A percentile compares a stretch with the other conserved stretches of the same genome.
Conservation (phyloP, 2,797 vertebrate genomes). For the Mycteria americana region DNA sequence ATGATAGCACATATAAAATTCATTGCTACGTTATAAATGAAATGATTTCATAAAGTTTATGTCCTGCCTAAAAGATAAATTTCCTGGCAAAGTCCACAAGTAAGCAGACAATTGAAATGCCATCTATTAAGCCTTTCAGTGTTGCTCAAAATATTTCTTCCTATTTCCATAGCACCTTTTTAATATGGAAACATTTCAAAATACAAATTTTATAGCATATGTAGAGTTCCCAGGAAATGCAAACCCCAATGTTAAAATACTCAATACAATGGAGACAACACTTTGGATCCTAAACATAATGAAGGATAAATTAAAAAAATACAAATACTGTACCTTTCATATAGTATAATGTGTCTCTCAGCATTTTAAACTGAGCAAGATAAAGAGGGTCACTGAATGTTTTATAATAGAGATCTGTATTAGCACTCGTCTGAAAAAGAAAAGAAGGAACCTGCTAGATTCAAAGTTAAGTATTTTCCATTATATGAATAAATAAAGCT, state of each 20-base stretch:
- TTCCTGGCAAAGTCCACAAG: neutral
- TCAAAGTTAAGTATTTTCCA: neutral
- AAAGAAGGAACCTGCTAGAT: neutral
- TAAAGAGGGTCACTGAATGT: conserved; percentile 94
- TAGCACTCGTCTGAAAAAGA: conserved; percentile 77
- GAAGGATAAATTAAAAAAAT: neutral
- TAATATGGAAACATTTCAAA: neutral
- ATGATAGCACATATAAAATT: neutral
- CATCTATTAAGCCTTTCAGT: neutral
- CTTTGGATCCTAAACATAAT: neutral
- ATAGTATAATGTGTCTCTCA: conserved; percentile 92
- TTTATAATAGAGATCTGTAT: conserved; percentile 86
- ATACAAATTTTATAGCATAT: neutral
- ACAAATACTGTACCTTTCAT: conserved; percentile 83
- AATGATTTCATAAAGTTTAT: neutral
- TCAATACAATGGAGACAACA: neutral
- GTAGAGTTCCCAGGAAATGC: neutral
- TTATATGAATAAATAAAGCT: neutral
- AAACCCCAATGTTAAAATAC: neutral
- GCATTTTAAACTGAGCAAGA: conserved; percentile 95
- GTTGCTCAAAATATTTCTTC: neutral
- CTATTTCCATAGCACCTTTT: neutral
- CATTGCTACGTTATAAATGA: neutral
- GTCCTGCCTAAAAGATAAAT: neutral
- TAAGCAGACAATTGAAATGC: neutral